phyloP scores from a whole-genome alignment of 2,113 vertebrate genomes.

The Prionailurus bengalensis region DNA sequence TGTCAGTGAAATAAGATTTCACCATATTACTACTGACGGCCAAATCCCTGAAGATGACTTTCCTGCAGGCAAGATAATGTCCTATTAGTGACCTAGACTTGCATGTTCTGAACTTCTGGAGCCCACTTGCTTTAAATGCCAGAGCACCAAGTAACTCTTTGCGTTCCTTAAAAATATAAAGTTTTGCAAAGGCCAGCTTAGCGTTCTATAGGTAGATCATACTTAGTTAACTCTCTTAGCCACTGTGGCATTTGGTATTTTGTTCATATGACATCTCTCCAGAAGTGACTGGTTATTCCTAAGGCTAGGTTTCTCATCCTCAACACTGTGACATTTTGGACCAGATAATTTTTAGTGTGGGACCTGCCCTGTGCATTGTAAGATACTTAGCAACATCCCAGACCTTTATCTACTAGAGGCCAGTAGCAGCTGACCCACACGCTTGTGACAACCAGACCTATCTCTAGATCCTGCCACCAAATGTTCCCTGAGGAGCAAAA shows the following conservation, averaged over 20 bases:
- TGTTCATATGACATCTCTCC: not conserved
- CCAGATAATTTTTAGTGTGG: fast-evolving
- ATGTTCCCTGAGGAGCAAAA: not conserved
- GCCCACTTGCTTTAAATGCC: not conserved
- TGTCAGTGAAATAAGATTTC: slow-evolving; percentile 71
- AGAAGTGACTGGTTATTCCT: not conserved
- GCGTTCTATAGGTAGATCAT: not conserved
- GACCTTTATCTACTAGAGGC: not conserved
- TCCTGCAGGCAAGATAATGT: slow-evolving; percentile 55
- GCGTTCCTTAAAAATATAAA: not conserved
- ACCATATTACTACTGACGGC: slow-evolving; percentile 60
- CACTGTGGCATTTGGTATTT: not conserved
- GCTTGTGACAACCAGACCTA: not conserved
- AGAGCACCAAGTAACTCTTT: not conserved
- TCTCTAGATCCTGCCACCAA: not conserved
- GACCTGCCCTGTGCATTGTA: not conserved
- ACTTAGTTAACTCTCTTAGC: not conserved
- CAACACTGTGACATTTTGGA: not conserved
- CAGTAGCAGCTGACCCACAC: not conserved
- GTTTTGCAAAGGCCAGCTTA: not conserved
- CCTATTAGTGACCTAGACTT: slow-evolving; percentile 31
- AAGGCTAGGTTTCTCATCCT: not conserved
- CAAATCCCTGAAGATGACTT: slow-evolving; percentile 56
- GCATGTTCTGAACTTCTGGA: not conserved
- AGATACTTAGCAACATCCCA: not conserved